phyloP scores from a whole-genome alignment of 2,113 vertebrate species.

The Onychostruthus taczanowskii region DNA sequence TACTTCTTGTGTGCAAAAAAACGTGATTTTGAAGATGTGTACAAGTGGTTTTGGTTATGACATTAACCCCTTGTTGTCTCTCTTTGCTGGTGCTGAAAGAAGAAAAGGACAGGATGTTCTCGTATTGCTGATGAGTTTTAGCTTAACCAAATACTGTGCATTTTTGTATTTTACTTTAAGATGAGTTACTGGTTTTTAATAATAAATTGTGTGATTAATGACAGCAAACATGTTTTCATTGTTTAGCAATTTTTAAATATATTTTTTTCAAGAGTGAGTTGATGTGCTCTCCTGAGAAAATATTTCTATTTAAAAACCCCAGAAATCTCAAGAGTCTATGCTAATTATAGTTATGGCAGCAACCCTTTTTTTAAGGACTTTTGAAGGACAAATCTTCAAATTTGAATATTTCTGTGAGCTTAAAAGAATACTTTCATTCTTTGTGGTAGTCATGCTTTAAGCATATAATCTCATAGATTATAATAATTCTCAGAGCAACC shows the following conservation, averaged over 20 bases:
- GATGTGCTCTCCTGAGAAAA: neutral
- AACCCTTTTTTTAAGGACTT: neutral
- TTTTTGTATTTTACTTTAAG: neutral
- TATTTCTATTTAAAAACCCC: neutral
- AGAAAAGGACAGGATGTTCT: neutral
- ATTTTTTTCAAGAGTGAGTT: neutral
- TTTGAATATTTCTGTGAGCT: neutral
- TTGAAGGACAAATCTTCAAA: neutral
- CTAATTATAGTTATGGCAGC: neutral
- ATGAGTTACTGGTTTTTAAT: neutral
- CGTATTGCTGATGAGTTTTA: neutral
- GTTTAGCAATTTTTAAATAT: neutral
- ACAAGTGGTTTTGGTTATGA: neutral
- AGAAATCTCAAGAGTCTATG: neutral
- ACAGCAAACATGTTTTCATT: neutral
- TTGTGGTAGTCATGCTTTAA: neutral
- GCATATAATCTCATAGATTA: neutral
- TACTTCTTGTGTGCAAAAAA: neutral
- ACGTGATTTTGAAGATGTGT: neutral
- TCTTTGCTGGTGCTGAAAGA: neutral
- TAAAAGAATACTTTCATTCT: neutral
- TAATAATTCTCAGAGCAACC: neutral
- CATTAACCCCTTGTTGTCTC: neutral
- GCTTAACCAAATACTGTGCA: neutral
- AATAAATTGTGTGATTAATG: neutral